Evolutionary conservation across 2,797 vertebrate species (phyloP).

Genomic region (Sparus aurata): DNA sequence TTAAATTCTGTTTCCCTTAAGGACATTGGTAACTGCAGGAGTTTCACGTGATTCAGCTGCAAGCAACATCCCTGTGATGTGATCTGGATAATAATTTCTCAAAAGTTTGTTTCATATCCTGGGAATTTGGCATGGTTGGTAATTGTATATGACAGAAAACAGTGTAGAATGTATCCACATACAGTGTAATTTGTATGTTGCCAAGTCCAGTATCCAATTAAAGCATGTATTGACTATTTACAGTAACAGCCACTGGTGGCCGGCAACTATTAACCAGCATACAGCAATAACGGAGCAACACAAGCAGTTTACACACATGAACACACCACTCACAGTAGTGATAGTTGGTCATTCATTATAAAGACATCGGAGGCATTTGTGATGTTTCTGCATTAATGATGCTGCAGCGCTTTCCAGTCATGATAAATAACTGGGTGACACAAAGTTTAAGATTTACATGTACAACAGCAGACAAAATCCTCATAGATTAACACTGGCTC

Average conservation of each 20-base stretch:
- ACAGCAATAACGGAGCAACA: conserved; percentile 3
- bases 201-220: conserved; percentile 21
- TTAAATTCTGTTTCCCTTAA: conserved; percentile 20
- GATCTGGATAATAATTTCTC: background rate
- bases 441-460: background rate
- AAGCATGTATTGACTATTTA: background rate
- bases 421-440: background rate
- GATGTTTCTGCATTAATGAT: background rate
- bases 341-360: background rate
- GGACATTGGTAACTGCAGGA: conserved; percentile 4
- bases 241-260: background rate
- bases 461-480: background rate
- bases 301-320: background rate
- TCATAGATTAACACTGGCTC: background rate
- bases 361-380: background rate
- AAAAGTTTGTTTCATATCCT: background rate
- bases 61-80: conserved; percentile 12
- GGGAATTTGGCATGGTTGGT: background rate
- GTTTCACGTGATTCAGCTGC: conserved; percentile 9
- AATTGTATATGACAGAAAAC: background rate
- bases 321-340: conserved; percentile 16
- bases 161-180: background rate
- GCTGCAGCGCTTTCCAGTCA: background rate
- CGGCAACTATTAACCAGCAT: background rate
- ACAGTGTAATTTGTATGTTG: background rate